These are phyloP conservation scores for Triplophysa siluroides DNA, from an alignment of 2,113 vertebrate genomes.

Conservation along the genomic window DNA sequence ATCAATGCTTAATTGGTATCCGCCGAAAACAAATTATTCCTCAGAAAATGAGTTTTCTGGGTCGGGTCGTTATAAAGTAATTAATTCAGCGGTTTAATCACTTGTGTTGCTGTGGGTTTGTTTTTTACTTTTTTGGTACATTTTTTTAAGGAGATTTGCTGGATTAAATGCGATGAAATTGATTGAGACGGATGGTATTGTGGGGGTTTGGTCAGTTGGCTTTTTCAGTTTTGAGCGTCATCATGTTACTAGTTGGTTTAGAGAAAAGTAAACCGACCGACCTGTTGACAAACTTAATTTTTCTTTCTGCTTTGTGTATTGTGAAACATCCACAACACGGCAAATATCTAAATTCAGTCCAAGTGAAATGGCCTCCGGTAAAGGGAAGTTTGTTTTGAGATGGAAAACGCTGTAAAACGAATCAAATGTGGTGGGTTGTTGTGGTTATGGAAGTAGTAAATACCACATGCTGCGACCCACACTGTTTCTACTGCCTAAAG, in stretches of 20 bases:
- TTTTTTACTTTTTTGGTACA: not conserved
- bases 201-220: not conserved
- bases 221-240: not conserved
- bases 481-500: not conserved
- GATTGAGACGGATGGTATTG: slow-evolving; percentile 19
- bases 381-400: not conserved
- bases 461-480: not conserved
- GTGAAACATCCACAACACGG: not conserved
- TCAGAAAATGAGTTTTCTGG: slow-evolving; percentile 41
- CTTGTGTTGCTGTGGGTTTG: slow-evolving; percentile 23
- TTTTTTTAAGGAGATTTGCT: slow-evolving; percentile 1
- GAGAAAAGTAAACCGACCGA: not conserved
- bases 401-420: too few species aligned
- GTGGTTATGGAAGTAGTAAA: not conserved
- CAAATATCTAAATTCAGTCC: not conserved
- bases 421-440: not conserved
- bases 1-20: slow-evolving; percentile 47
- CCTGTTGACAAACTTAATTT: not conserved
- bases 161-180: not conserved
- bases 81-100: slow-evolving; percentile 47
- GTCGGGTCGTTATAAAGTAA: slow-evolving; percentile 42
- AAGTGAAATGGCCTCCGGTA: not conserved
- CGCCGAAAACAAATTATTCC: slow-evolving; percentile 44
- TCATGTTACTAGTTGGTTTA: not conserved
- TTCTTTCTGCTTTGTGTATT: not conserved